These are phyloP conservation scores for Hepsetus odoe DNA, from an alignment of 2,113 vertebrate genomes.

Conservation along the genomic window DNA sequence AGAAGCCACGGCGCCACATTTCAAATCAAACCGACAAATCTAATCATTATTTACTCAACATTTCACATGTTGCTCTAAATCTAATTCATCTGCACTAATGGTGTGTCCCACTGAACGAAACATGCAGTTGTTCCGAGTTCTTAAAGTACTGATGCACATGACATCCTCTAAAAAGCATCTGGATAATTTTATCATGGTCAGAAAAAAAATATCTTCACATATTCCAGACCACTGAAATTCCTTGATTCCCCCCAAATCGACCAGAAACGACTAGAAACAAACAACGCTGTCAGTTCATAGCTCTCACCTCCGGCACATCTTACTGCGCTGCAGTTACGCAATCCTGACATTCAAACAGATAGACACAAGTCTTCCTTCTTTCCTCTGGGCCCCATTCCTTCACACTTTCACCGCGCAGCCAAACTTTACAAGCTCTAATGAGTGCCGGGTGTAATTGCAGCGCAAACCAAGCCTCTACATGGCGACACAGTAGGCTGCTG, in stretches of 20 bases:
- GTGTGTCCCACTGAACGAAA: too few relatives aligned
- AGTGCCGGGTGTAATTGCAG: slow-evolving; percentile 27
- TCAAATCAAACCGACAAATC: too few relatives aligned
- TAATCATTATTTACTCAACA: too few relatives aligned
- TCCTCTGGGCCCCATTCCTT: not conserved
- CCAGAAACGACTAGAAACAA: not conserved
- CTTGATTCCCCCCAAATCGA: not conserved
- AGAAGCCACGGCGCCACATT: too few relatives aligned
- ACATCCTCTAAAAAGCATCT: too few relatives aligned
- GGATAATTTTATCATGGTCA: not conserved
- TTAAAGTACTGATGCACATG: too few relatives aligned
- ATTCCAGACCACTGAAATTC: not conserved
- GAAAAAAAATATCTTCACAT: too few relatives aligned
- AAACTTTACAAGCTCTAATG: slow-evolving; percentile 29
- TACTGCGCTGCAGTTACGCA: not conserved
- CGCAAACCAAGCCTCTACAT: slow-evolving; percentile 3
- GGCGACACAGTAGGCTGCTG: slow-evolving; percentile 40
- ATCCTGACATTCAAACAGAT: slow-evolving; percentile 2
- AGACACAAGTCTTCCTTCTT: slow-evolving; percentile 14
- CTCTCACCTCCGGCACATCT: not conserved
- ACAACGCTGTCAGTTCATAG: not conserved
- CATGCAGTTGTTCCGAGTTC: too few relatives aligned
- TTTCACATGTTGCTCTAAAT: too few relatives aligned
- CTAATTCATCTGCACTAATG: too few relatives aligned
- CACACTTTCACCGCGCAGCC: not conserved